phyloP scores from a whole-genome alignment of 2,888 invertebrate genomes.

The Kryphioiulus occultus region DNA sequence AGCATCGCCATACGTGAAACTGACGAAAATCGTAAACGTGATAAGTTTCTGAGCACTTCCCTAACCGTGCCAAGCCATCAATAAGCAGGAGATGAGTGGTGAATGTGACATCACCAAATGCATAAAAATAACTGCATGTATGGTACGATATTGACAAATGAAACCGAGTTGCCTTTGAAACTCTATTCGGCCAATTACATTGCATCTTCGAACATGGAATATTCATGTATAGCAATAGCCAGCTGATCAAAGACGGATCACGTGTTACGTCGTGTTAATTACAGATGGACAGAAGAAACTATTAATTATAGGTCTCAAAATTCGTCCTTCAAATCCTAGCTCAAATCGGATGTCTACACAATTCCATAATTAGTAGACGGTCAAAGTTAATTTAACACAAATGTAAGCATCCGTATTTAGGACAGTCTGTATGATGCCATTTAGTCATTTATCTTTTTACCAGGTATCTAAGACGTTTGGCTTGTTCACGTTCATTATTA shows the following conservation, averaged over 20 bases:
- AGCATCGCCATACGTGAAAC: background rate
- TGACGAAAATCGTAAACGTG: background rate
- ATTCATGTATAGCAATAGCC: background rate
- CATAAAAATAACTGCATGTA: slow-evolving; percentile 22
- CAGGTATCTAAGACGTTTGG: too few relatives aligned
- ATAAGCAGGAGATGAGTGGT: background rate
- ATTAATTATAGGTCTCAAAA: background rate
- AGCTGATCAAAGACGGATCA: background rate
- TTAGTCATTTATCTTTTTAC: too few relatives aligned
- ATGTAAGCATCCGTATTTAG: too few relatives aligned
- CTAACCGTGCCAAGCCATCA: background rate
- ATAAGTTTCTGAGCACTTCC: background rate
- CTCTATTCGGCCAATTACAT: background rate
- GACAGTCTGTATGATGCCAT: too few relatives aligned
- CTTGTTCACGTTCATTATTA: too few relatives aligned
- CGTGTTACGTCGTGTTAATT: background rate
- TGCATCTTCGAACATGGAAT: background rate
- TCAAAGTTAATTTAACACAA: background rate
- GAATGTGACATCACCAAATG: slow-evolving; percentile 3
- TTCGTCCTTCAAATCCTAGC: background rate
- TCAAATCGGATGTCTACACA: background rate
- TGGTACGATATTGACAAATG: background rate
- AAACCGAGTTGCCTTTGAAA: slow-evolving; percentile 4
- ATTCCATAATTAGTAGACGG: background rate
- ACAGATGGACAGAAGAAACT: background rate